Base-by-base conservation (phyloP, 2,888 invertebrate genomes). In the Tineola bisselliella region DNA sequence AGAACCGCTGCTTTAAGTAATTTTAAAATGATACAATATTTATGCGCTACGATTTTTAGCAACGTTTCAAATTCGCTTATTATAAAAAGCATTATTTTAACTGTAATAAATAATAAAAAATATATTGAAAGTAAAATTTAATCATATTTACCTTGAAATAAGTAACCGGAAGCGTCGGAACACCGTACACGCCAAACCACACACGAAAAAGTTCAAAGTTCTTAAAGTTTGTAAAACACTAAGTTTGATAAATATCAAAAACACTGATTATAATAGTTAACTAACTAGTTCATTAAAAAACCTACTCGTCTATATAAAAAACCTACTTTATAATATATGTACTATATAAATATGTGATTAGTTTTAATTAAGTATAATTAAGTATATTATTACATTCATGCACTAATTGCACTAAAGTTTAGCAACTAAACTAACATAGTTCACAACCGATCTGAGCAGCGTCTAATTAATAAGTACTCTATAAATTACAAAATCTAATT, bases 131-230 rank as follows among this genome's bases (percentile, higher is more conserved):
- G 6, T 25, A 25, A 25, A 2, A 25, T 25, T 25, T 25, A 25
- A 25, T 43, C 18, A 13, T 38, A 30, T 59, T 57, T 62, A 61
- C 59, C 52, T 56, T 56, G 54, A 60, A 12, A 56, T 59, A 31
- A 62, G 38, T 18, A 48, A 48, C 25, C 25, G n/a, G 13, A 15
- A n/a, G 13, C 48, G 48, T 48, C 48, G 17, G 15, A 13, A 8
- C 48, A 43, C 5, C 43, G 1, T 8, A 8, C n/a, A n/a, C 48
- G 8, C 48, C 48, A 15, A 4, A 1, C 48, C 48, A 10, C 48
- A 44, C 6, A 44, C 6, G n/a, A 6, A 44, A 44, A 44, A 44
- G 48, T 48, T 48, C 48, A 43, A 43, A n/a, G 43, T n/a, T 13
- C 43, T 13, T 8, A 43, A 43, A 5, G 43, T 48, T 48, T 10